These are phyloP conservation scores for Mesembrinibis cayennensis DNA, from an alignment of 2,113 vertebrate species.

Conservation along the genomic window DNA sequence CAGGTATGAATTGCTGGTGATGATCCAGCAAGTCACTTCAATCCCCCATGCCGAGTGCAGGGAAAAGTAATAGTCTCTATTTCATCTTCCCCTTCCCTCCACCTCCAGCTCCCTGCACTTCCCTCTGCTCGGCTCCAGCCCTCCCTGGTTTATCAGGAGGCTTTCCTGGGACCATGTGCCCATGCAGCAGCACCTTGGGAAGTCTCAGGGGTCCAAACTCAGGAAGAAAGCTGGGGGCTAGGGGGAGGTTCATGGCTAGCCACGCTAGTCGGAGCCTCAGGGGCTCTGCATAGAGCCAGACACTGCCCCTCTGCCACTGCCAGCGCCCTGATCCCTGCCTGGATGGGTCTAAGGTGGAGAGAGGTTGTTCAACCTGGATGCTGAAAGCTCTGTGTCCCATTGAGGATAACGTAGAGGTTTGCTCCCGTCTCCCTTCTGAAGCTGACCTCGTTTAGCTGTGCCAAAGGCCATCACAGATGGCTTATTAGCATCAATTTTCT, in stretches of 20 bases:
- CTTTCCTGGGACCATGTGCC: neutral
- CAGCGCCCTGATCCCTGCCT: neutral
- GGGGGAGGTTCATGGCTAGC: neutral
- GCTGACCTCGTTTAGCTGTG: neutral
- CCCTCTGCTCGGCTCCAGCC: accelerated
- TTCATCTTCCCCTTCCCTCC: neutral
- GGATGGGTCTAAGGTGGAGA: no score
- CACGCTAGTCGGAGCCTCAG: neutral
- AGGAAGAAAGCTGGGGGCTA: neutral
- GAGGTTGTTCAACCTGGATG: neutral
- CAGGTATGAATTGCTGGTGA: neutral
- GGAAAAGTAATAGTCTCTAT: neutral
- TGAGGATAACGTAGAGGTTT: accelerated
- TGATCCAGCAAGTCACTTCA: neutral
- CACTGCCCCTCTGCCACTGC: no score
- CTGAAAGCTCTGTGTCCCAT: neutral
- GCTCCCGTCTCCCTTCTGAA: neutral
- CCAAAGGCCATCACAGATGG: neutral
- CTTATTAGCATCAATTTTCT: neutral
- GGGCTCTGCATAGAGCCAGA: neutral
- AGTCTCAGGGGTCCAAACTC: neutral
- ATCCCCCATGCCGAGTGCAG: no score
- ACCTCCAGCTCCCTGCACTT: neutral
- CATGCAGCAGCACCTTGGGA: neutral
- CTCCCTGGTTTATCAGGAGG: neutral